phyloP scores from a whole-genome alignment of 2,113 vertebrate species.

The Delphinapterus leucas region DNA sequence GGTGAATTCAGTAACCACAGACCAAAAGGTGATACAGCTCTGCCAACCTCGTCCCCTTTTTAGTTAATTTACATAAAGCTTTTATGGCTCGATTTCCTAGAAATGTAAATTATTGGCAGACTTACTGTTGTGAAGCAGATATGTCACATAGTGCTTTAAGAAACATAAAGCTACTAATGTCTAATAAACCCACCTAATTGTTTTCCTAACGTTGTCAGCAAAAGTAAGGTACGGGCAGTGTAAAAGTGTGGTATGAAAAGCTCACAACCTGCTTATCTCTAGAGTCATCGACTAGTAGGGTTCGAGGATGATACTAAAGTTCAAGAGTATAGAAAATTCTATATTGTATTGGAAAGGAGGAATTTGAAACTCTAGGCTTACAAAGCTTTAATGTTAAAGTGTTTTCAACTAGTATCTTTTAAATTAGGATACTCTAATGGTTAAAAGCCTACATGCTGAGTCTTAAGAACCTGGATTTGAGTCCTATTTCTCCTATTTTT shows the following conservation, averaged over 20 bases:
- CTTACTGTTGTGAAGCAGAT: background rate
- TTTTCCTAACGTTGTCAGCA: background rate
- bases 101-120: background rate
- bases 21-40: constrained; percentile 87
- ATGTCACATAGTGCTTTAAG: background rate
- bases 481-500: background rate
- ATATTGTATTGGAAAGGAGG: background rate
- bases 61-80: background rate
- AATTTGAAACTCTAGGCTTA: background rate
- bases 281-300: background rate
- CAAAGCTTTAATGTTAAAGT: background rate
- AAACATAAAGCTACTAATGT: background rate
- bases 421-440: background rate
- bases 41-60: background rate
- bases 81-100: background rate
- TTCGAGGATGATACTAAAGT: background rate
- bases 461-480: background rate
- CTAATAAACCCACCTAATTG: background rate
- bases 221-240: background rate
- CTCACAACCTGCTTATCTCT: background rate
- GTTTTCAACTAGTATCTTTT: constrained; percentile 8
- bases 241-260: background rate
- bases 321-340: background rate
- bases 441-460: background rate
- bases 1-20: constrained; percentile 85